Conservation (phyloP, 2,797 vertebrate species). For the Sebastes minor region DNA sequence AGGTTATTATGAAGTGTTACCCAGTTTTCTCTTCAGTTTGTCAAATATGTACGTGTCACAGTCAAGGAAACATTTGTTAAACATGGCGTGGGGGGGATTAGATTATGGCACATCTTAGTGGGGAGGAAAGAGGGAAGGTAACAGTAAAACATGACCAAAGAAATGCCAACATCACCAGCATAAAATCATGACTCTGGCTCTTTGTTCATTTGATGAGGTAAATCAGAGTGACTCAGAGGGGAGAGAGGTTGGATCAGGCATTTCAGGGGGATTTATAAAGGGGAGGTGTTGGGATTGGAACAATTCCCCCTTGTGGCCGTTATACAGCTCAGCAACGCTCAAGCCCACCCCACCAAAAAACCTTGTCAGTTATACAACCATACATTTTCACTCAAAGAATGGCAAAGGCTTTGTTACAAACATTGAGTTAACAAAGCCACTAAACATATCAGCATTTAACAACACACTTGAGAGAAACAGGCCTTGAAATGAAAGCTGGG, state of each 20-base stretch:
- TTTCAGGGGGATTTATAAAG: conserved; percentile 6
- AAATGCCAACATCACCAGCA: conserved; percentile 71
- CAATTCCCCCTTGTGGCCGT: conserved; percentile 3
- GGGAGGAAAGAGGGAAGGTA: conserved; percentile 46
- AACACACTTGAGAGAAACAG: conserved; percentile 59
- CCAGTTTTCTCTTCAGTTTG: neutral
- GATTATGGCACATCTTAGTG: conserved; percentile 55
- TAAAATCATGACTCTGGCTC: conserved; percentile 73
- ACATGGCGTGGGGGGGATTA: conserved; percentile 49
- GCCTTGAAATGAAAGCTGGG: conserved; percentile 60
- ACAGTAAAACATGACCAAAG: conserved; percentile 67
- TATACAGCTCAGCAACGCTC: conserved; percentile 24
- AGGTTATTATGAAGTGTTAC: too few relatives aligned
- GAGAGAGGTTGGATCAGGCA: conserved; percentile 7
- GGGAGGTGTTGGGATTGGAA: conserved; percentile 30
- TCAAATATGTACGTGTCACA: conserved; percentile 48
- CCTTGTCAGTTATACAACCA: conserved; percentile 44
- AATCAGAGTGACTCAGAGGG: conserved; percentile 58
- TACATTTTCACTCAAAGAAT: conserved; percentile 58
- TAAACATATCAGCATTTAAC: conserved; percentile 55
- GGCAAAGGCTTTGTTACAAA: conserved; percentile 43
- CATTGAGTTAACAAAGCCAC: conserved; percentile 61
- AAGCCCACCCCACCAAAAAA: conserved; percentile 1
- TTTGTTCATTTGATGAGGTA: conserved; percentile 72
- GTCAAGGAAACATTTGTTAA: conserved; percentile 58